These are phyloP conservation scores for Conus ventricosus DNA, from an alignment of 1,140 invertebrate genomes.

Conservation along the genomic window DNA sequence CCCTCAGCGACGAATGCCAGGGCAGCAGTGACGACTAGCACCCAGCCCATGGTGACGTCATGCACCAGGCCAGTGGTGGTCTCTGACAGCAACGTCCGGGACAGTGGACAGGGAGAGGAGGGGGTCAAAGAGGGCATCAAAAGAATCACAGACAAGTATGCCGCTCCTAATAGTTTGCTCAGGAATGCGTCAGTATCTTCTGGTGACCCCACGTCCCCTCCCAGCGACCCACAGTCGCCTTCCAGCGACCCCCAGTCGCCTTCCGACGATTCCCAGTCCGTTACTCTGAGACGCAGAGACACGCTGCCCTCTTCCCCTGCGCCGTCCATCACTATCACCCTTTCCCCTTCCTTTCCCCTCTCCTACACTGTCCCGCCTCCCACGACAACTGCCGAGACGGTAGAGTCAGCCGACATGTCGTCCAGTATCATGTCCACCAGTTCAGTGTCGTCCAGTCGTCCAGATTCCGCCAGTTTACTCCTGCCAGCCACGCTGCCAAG, in stretches of 20 bases:
- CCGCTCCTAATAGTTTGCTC: conserved; percentile 50
- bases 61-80: background rate
- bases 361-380: background rate
- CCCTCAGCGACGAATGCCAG: no score
- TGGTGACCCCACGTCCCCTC: background rate
- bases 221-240: background rate
- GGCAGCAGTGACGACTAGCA: no score
- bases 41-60: background rate
- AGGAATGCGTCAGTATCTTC: background rate
- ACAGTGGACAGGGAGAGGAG: background rate
- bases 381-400: background rate
- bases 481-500: background rate
- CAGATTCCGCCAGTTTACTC: background rate
- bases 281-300: no score
- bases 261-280: no score
- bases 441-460: background rate
- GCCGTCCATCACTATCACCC: background rate
- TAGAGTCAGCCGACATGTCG: background rate
- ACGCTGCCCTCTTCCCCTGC: background rate
- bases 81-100: background rate
- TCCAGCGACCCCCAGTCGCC: background rate
- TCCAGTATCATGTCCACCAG: background rate
- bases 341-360: background rate
- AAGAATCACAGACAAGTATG: conserved; percentile 61
- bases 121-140: conserved; percentile 53